These are phyloP conservation scores for Hypselothyrea guttata DNA, from an alignment of 2,888 invertebrate species.

Conservation along the genomic window DNA sequence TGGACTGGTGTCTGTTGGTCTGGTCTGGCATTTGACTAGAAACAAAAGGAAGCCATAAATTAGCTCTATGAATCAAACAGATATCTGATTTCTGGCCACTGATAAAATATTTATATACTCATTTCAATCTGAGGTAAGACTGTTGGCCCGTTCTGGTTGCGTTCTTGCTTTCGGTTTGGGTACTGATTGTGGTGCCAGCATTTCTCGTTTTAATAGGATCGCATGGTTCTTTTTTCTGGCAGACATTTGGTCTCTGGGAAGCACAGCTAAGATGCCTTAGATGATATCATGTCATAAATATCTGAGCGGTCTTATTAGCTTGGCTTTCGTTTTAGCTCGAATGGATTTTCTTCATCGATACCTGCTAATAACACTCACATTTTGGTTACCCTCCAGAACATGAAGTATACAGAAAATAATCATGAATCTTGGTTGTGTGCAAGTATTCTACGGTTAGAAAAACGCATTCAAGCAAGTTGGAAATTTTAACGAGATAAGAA, in stretches of 20 bases:
- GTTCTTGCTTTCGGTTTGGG: constrained; percentile 7
- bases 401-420: constrained; percentile 2
- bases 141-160: constrained; percentile 30
- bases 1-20: constrained; percentile 64
- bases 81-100: constrained; percentile 80
- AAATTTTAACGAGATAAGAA: constrained; percentile 17
- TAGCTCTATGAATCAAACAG: constrained; percentile 80
- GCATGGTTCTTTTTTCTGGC: constrained; percentile 39
- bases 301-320: constrained; percentile 64
- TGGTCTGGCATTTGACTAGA: constrained; percentile 40
- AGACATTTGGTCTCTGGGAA: constrained; percentile 60
- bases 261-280: constrained; percentile 43
- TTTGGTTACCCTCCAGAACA: constrained; percentile 37
- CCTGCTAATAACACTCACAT: constrained; percentile 40
- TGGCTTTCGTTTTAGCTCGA: constrained; percentile 32
- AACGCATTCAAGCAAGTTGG: constrained; percentile 36
- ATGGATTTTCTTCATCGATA: constrained; percentile 11
- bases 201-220: constrained; percentile 58
- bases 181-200: constrained; percentile 20
- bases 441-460: constrained; percentile 25
- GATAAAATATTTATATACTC: constrained; percentile 80
- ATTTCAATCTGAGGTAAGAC: constrained; percentile 70
- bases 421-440: constrained; percentile 25
- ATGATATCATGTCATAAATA: constrained; percentile 79
- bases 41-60: constrained; percentile 81